Evolutionary conservation across 2,797 vertebrate genomes (phyloP), one percentile per base, ranked within the genome.

Genomic region (Botia almorhae): DNA sequence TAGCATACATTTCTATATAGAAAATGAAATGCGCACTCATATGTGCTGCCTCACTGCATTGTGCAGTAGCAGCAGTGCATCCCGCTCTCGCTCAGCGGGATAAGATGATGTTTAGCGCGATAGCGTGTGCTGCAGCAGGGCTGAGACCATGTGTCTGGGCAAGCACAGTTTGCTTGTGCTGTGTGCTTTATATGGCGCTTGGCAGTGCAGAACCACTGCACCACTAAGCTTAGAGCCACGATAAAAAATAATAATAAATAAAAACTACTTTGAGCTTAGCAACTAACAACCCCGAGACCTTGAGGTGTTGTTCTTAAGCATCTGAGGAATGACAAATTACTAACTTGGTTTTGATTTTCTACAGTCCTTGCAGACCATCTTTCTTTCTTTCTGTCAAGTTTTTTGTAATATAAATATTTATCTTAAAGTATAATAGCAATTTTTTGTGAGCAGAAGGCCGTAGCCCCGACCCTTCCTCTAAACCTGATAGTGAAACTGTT

Each of bases 61-160:
- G 33, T 55, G 50, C 4, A 39, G 5, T 56, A 43, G 19, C 13
- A 17, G 33, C 50, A 33, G 43, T 6, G n/a, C 26, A 61, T 23
- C 50, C 43, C 55, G 19, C 7, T 63, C 29, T 71, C 10, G 13
- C 43, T 33, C 67, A 1, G 55, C 36, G n/a, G 13, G 14, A 51
- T 51, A 58, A 36, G n/a, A 64, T 55, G 48, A 64, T 53, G 26
- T 29, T 51, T 63, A 43, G 48, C 55, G 43, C 17, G 46, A 79
- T 43, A 43, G 5, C 39, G 19, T 13, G n/a, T 43, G 39, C 74
- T 43, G 19, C 50, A 51, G 39, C 26, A 33, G 23, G 43, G 23
- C 19, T 48, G 16, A 33, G 36, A 77, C 64, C 75, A 69, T 33
- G 39, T 67, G 29, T 23, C 46, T 26, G 10, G 50, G 17, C 65